These are phyloP conservation scores for Centropus bengalensis DNA, from an alignment of 2,113 vertebrate genomes.

Conservation along the genomic window DNA sequence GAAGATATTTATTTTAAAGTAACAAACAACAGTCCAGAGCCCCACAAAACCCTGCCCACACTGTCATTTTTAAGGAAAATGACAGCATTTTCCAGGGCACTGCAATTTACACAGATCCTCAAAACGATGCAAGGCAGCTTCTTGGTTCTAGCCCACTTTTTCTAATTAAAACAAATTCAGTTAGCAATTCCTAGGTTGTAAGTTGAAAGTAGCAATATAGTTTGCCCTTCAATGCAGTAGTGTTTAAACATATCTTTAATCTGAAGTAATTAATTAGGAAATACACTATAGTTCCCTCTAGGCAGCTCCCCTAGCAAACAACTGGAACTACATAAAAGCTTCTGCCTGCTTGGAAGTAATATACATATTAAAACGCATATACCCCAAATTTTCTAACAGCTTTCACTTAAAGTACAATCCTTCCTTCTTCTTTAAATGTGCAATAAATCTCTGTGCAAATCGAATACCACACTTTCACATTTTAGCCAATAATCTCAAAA, in stretches of 20 bases:
- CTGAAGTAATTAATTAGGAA: conserved; percentile 36
- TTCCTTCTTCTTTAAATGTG: not conserved
- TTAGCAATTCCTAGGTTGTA: conserved; percentile 5
- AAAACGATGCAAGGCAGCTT: not conserved
- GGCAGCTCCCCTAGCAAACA: not conserved
- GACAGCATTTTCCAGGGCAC: not conserved
- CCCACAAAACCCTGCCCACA: not conserved
- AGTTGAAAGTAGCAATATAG: not conserved
- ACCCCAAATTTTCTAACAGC: not conserved
- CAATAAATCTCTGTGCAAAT: conserved; percentile 24
- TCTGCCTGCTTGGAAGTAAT: not conserved
- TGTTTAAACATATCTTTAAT: conserved; percentile 38
- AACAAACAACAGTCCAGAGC: not conserved
- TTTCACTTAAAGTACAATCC: not conserved
- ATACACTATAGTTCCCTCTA: not conserved
- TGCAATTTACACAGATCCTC: not conserved
- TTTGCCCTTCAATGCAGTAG: not conserved
- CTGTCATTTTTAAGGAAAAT: not conserved
- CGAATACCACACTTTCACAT: not conserved
- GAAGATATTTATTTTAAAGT: not conserved
- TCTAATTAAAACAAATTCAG: conserved; percentile 48
- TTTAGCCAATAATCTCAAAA: conserved; percentile 7
- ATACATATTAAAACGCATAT: not conserved
- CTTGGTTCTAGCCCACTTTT: not conserved
- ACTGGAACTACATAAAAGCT: not conserved